Percentiles rank a stretch among this genome's conserved stretches.
These are phyloP conservation scores for Corydoras maculifer DNA, from an alignment of 2,113 vertebrate genomes.

Conservation along the genomic window DNA sequence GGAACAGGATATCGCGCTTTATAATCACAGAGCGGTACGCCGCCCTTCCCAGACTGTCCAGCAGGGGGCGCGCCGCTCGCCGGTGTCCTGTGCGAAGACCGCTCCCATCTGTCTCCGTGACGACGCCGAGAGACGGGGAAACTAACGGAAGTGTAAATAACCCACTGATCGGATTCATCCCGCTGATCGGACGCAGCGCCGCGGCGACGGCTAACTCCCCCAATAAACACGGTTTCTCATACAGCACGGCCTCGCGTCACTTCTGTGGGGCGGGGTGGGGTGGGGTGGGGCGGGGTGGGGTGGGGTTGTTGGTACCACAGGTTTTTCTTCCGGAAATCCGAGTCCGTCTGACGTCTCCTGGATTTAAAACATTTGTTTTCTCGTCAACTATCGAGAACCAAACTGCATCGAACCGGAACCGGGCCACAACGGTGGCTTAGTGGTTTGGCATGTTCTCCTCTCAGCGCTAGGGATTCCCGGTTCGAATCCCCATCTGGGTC, in stretches of 20 bases:
- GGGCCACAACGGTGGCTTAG: too few relatives aligned
- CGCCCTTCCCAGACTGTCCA: slow-evolving; percentile 47
- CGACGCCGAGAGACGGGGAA: slow-evolving; percentile 49
- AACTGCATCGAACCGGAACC: too few relatives aligned
- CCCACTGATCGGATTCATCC: slow-evolving; percentile 73
- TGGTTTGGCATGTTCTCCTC: too few relatives aligned
- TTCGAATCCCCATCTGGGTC: too few relatives aligned
- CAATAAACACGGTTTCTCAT: slow-evolving; percentile 62
- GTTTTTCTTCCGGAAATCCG: too few relatives aligned
- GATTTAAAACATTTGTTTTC: too few relatives aligned
- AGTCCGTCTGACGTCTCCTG: too few relatives aligned
- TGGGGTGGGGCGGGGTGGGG: too few relatives aligned
- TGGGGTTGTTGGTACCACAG: too few relatives aligned
- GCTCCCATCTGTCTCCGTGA: too few relatives aligned
- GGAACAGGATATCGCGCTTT: not conserved
- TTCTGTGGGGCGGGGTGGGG: not conserved
- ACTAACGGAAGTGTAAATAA: slow-evolving; percentile 61
- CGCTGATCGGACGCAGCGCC: slow-evolving; percentile 60
- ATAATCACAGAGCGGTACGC: not conserved
- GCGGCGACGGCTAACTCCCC: slow-evolving; percentile 72
- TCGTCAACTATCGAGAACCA: too few relatives aligned
- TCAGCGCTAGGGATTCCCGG: too few relatives aligned
- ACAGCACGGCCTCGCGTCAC: slow-evolving; percentile 43
- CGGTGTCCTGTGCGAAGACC: slow-evolving; percentile 44
- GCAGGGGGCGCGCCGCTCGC: slow-evolving; percentile 35